These are phyloP conservation scores for Archivesica marissinica DNA, from an alignment of 1,140 invertebrate species.

Conservation along the genomic window DNA sequence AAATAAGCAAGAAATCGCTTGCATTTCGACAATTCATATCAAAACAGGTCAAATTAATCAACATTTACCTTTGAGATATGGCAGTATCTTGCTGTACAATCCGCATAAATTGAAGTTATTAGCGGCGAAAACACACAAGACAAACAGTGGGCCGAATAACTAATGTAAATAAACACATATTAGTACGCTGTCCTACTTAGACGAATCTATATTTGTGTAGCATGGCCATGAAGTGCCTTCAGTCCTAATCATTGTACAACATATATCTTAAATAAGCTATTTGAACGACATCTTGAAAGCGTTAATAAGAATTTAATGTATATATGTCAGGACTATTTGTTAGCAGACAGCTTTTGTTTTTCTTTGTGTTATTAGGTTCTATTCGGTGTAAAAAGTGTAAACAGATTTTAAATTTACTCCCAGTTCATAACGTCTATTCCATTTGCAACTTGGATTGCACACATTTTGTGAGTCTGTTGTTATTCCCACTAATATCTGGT, in stretches of 20 bases:
- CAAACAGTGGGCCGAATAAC: conserved; percentile 60
- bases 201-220: background rate
- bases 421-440: conserved; percentile 38
- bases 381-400: conserved; percentile 59
- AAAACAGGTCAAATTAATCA: conserved; percentile 30
- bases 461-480: no score
- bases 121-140: conserved; percentile 57
- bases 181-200: conserved; percentile 27
- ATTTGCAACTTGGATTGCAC: no score
- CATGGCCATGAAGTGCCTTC: no score
- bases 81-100: conserved; percentile 38
- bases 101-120: conserved; percentile 49
- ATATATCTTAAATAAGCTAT: no score
- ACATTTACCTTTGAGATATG: conserved; percentile 33
- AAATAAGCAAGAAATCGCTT: background rate
- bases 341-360: conserved; percentile 60
- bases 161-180: conserved; percentile 66
- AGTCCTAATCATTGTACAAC: no score
- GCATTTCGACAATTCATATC: background rate
- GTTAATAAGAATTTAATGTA: no score
- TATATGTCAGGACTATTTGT: conserved; percentile 35
- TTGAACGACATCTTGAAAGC: no score
- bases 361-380: conserved; percentile 42
- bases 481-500: no score
- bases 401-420: conserved; percentile 45